Evolutionary conservation across 2,113 vertebrate species (phyloP).

Genomic region (Cebus imitator): DNA sequence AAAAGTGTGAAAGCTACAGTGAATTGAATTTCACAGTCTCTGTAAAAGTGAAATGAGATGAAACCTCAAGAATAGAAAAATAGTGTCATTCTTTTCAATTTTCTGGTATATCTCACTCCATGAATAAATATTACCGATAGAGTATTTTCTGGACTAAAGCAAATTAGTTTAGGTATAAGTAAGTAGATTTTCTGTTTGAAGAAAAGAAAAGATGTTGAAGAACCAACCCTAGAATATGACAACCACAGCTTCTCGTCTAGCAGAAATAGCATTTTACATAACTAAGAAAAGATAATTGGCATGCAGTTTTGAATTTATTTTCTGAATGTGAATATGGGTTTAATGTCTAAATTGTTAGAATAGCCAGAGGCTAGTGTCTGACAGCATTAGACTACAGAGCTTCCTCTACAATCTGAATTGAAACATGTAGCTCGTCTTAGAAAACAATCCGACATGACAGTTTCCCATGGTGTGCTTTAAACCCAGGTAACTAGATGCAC

Average conservation of each 20-base stretch:
- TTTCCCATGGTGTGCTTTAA: conserved; percentile 25
- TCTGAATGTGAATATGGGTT: neutral
- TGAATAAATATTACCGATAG: neutral
- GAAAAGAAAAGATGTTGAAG: neutral
- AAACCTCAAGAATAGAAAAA: neutral
- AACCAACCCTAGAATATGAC: neutral
- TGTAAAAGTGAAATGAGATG: conserved; percentile 17
- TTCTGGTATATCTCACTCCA: neutral
- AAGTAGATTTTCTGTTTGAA: neutral
- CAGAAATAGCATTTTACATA: conserved; percentile 16
- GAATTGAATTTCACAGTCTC: neutral
- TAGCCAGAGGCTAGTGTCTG: conserved; percentile 45
- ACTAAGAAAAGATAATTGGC: neutral
- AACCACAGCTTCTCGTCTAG: neutral
- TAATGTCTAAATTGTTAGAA: conserved; percentile 13
- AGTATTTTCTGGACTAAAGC: neutral
- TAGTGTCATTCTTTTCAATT: neutral
- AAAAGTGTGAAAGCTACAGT: neutral
- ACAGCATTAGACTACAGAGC: conserved; percentile 13
- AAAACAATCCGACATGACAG: conserved; percentile 43
- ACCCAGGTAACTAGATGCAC: neutral
- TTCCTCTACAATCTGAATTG: conserved; percentile 29
- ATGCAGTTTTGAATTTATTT: neutral
- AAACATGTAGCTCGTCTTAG: conserved; percentile 16
- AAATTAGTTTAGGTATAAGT: neutral